Evolutionary conservation across 2,888 invertebrate genomes (phyloP).

Genomic region (Agrochola lychnidis): DNA sequence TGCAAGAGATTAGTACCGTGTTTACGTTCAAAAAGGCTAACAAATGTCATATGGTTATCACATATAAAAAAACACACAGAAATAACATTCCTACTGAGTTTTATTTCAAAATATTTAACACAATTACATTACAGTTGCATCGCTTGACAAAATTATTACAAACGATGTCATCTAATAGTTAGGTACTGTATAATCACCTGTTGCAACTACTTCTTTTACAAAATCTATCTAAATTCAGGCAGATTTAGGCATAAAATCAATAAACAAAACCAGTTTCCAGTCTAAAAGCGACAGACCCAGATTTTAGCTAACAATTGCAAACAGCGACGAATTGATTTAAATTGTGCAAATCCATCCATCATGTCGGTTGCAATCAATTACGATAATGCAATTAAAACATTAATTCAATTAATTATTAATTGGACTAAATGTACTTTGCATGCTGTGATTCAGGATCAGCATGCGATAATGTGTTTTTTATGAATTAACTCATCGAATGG

Average conservation of each 20-base stretch:
- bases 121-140: constrained; percentile 13
- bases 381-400: constrained; percentile 53
- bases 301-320: constrained; percentile 46
- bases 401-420: constrained; percentile 46
- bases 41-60: neutral
- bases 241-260: constrained; percentile 34
- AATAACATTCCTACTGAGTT: neutral
- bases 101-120: neutral
- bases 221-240: neutral
- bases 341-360: constrained; percentile 54
- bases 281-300: constrained; percentile 39
- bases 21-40: neutral
- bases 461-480: constrained; percentile 26
- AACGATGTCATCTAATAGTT: constrained; percentile 27
- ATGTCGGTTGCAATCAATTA: constrained; percentile 40
- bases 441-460: constrained; percentile 25
- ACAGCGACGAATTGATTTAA: constrained; percentile 51
- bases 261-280: constrained; percentile 24
- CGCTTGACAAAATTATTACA: constrained; percentile 12
- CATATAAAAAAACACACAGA: neutral
- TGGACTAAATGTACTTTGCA: constrained; percentile 32
- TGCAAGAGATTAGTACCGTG: neutral
- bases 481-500: neutral
- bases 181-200: constrained; percentile 9
- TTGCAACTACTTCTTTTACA: constrained; percentile 11